phyloP scores from a whole-genome alignment of 23 tunicate species.

The Trididemnum clinides region DNA sequence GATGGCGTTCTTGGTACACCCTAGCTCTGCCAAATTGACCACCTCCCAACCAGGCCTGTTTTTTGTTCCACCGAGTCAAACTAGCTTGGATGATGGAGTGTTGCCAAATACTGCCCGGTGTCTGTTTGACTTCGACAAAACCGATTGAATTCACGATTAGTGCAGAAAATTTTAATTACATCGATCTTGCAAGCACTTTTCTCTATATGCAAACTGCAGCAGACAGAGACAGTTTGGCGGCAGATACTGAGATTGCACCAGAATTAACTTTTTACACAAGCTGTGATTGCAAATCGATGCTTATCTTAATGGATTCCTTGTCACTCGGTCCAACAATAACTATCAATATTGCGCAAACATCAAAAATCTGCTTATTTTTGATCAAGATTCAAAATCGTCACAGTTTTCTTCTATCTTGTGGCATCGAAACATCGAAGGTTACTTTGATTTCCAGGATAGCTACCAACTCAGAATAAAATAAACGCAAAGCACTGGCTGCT shows the following conservation, averaged over 20 bases:
- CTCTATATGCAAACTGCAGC: neutral
- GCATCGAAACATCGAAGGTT: neutral
- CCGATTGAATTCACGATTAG: constrained; percentile 21
- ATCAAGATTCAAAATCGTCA: neutral
- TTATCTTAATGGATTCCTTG: neutral
- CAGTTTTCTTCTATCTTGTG: constrained; percentile 2
- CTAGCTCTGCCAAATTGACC: neutral
- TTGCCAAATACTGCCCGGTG: neutral
- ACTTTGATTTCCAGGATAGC: neutral
- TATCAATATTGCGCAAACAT: constrained; percentile 35
- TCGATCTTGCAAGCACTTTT: neutral
- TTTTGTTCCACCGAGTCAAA: constrained; percentile 18
- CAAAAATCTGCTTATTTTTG: constrained; percentile 37
- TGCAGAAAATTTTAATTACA: neutral
- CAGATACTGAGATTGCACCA: neutral
- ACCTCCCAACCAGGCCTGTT: neutral
- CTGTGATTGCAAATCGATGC: constrained; percentile 19
- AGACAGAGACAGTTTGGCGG: neutral
- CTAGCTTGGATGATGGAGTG: neutral
- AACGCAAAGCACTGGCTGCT: constrained; percentile 28
- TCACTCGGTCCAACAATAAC: neutral
- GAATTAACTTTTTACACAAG: constrained; percentile 4
- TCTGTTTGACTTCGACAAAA: neutral
- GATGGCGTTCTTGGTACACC: neutral
- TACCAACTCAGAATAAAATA: neutral